These are phyloP conservation scores for Peromyscus aztecus DNA, from an alignment of 2,797 vertebrate genomes.

Conservation along the genomic window DNA sequence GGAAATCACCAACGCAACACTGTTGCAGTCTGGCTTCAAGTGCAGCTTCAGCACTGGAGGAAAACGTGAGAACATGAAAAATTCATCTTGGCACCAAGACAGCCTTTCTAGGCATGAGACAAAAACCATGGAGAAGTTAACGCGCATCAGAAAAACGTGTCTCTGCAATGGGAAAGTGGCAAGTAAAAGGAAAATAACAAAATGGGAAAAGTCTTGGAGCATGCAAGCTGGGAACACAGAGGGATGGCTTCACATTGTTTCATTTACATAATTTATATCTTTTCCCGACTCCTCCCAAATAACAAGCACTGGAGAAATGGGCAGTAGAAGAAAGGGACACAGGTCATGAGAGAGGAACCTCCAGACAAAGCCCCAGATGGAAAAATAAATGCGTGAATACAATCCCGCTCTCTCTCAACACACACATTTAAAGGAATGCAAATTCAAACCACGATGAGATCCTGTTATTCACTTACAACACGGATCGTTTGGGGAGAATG, in stretches of 20 bases:
- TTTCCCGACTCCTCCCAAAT: slow-evolving; percentile 12
- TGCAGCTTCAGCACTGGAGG: slow-evolving; percentile 43
- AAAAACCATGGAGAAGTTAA: slow-evolving; percentile 61
- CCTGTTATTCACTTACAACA: background rate
- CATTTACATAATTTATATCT: background rate
- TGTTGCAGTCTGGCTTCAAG: slow-evolving; percentile 47
- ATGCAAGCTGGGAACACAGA: background rate
- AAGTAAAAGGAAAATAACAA: slow-evolving; percentile 20
- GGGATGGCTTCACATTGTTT: background rate
- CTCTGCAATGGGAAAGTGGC: background rate
- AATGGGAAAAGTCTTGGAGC: background rate
- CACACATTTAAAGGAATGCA: slow-evolving; percentile 16
- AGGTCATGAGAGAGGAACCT: background rate
- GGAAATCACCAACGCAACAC: slow-evolving; percentile 31
- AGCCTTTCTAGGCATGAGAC: slow-evolving; percentile 75
- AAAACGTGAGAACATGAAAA: slow-evolving; percentile 68
- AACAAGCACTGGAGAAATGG: background rate
- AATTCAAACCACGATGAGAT: background rate
- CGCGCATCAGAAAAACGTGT: background rate
- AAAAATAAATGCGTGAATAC: background rate
- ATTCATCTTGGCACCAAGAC: slow-evolving; percentile 60
- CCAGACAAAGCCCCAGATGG: background rate
- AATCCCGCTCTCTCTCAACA: background rate
- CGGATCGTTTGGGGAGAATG: background rate
- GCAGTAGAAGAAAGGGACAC: background rate